Evolutionary conservation across 1,140 invertebrate species (phyloP).

Genomic region (Macrobrachium rosenbergii): DNA sequence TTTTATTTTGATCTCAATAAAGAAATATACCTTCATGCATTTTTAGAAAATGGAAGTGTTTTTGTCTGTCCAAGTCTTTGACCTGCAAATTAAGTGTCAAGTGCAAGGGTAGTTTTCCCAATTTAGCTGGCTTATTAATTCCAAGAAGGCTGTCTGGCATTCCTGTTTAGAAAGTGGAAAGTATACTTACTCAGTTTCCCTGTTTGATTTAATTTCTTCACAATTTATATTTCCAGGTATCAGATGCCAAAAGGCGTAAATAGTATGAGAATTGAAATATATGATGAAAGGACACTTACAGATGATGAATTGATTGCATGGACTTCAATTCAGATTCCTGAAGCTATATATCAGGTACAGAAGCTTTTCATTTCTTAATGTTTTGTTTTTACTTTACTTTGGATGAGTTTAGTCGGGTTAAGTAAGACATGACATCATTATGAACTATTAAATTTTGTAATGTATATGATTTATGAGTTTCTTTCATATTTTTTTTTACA

Average conservation of each 20-base stretch:
- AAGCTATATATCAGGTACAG: conserved; percentile 50
- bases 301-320: conserved; percentile 96
- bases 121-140: no score
- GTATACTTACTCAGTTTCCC: no score
- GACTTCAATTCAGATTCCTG: conserved; percentile 73
- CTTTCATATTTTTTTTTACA: no score
- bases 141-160: neutral
- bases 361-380: neutral
- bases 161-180: neutral
- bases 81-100: no score
- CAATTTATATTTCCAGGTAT: conserved; percentile 42
- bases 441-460: neutral
- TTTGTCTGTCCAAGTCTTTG: no score
- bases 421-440: no score
- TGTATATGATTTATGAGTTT: no score
- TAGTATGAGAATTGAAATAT: conserved; percentile 92
- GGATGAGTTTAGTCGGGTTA: neutral
- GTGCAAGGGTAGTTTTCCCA: no score
- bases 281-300: conserved; percentile 96
- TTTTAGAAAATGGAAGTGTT: no score
- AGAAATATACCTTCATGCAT: no score
- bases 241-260: conserved; percentile 88
- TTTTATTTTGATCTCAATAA: no score
- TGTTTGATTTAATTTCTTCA: neutral
- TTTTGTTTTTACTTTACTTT: neutral